A percentile compares a stretch with the other conserved stretches of the same genome.
Conservation (phyloP, 2,113 vertebrate genomes). For the Emberiza fucata region DNA sequence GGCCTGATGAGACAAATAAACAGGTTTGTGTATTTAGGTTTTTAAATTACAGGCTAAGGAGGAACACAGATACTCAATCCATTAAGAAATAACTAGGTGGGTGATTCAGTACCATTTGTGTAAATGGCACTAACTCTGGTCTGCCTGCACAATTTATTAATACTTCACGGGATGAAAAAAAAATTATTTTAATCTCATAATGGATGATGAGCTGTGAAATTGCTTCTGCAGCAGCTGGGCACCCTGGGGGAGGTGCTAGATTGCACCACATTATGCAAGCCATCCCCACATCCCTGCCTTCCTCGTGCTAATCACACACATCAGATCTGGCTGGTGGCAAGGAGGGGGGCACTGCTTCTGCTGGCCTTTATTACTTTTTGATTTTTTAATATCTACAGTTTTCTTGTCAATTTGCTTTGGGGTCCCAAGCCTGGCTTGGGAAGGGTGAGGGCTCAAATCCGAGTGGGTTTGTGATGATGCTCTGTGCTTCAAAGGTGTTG, state of each 20-base stretch:
- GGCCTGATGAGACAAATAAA: conserved; percentile 35
- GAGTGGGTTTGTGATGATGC: not conserved
- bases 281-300: conserved; percentile 45
- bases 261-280: conserved; percentile 61
- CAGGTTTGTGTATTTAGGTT: conserved; percentile 46
- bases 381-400: not conserved
- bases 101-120: conserved; percentile 63
- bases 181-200: conserved; percentile 66
- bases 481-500: not conserved
- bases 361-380: not conserved
- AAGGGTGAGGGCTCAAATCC: fast-evolving
- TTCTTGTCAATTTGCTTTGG: not conserved
- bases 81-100: conserved; percentile 66
- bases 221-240: conserved; percentile 62
- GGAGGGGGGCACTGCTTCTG: not conserved
- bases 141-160: conserved; percentile 66
- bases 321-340: not conserved
- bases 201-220: conserved; percentile 70
- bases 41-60: conserved; percentile 50
- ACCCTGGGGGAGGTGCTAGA: conserved; percentile 67
- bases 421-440: not conserved
- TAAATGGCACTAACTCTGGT: conserved; percentile 52
- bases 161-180: conserved; percentile 60
- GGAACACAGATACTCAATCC: conserved; percentile 47
- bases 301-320: conserved; percentile 44